Base-by-base conservation (phyloP, 2,888 invertebrate genomes). In the Formica aserva region DNA sequence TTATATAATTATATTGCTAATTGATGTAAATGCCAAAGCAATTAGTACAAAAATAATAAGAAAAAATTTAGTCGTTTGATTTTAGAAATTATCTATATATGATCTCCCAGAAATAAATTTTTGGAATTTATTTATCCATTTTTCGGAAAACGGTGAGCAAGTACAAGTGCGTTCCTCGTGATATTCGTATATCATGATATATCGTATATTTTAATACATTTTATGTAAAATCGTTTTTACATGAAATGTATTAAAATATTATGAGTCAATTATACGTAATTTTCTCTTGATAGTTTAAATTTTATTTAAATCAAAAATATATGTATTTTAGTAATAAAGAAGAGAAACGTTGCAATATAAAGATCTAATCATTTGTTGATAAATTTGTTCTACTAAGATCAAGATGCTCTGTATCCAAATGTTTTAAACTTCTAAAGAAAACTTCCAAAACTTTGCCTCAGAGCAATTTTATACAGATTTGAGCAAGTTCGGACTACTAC, bases 101-200 rank as follows among this genome's bases (percentile, higher is more conserved):
- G 18, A 11, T 48, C 35, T 60, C 15, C n/a, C 13, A 45, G 6
- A 63, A 45, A 62, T 15, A 6, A 13, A 22, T 32, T 22, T 41
- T 45, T 45, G 9, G 0, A 22, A 32, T 63, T 32, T 32, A 35
- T 63, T 45, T 8, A 63, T 75, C 32, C 9, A 75, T 48, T 48
- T 75, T 48, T 32, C 48, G 26, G 18, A 22, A 9, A 63, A 65
- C 8, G 5, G 15, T 65, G 32, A 41, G 32, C 62, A 45, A 15
- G 32, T 63, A 66, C 35, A 48, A 22, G 8, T 48, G 35, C 26
- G 22, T 76, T 76, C 1, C 18, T 76, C 66, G 45, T 74, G 5
- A 41, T 13, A 8, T 29, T 1, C 9, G 26, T 26, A 26, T 26
- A 26, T 26, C 26, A 26, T 26, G 26, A 26, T 26, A 26, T 26